These are phyloP conservation scores for Heliocidaris erythrogramma DNA, from an alignment of 35 echinoderm and acorn worm genomes.

Conservation along the genomic window DNA sequence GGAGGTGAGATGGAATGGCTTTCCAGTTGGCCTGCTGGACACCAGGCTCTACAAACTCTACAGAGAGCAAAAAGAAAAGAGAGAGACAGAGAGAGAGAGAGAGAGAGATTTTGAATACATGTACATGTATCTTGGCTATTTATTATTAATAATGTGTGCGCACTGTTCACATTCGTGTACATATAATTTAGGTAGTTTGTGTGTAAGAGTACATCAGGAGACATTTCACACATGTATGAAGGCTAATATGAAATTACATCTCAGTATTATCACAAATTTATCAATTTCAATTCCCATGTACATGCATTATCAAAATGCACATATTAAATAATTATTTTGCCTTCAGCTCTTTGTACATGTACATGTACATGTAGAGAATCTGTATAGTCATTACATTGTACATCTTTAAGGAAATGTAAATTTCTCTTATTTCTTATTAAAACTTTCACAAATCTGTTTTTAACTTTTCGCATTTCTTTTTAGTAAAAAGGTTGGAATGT, in stretches of 20 bases:
- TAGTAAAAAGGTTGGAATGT: too few relatives aligned
- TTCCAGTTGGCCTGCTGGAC: constrained; percentile 40
- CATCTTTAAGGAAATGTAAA: too few relatives aligned
- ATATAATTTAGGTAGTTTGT: background rate
- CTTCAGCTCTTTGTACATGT: too few relatives aligned
- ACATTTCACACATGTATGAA: background rate
- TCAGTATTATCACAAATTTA: background rate
- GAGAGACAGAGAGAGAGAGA: background rate
- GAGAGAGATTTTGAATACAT: background rate
- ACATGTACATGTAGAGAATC: too few relatives aligned
- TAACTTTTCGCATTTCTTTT: too few relatives aligned
- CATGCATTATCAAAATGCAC: background rate
- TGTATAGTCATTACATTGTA: too few relatives aligned
- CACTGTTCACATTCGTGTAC: background rate
- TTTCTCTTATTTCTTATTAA: too few relatives aligned
- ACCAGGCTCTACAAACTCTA: background rate
- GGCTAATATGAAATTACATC: background rate
- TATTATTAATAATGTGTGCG: background rate
- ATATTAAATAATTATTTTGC: background rate
- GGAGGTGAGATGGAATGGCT: constrained; percentile 31
- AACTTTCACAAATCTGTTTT: too few relatives aligned
- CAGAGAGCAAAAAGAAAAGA: background rate
- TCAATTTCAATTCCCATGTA: background rate
- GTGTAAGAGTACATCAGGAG: background rate
- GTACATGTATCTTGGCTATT: background rate